Conservation (phyloP, 2,888 invertebrate species). For the Ophion ventricosus region DNA sequence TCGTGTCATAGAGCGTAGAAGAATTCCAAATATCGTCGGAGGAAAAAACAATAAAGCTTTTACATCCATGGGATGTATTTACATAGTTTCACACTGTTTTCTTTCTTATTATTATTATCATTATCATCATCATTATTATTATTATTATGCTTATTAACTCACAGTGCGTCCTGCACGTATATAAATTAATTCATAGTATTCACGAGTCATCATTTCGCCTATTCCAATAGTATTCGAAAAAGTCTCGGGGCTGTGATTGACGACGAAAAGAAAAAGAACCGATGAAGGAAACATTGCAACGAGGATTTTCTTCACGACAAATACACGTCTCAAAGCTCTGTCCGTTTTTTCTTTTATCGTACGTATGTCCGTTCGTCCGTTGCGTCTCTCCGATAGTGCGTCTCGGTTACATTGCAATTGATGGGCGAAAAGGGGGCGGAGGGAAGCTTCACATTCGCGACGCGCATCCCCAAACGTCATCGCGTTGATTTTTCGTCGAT, state of each 20-base stretch:
- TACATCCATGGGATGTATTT: slow-evolving; percentile 81
- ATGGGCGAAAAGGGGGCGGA: background rate
- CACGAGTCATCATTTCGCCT: slow-evolving; percentile 66
- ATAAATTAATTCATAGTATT: slow-evolving; percentile 75
- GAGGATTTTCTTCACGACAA: slow-evolving; percentile 7
- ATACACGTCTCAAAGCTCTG: slow-evolving; percentile 14
- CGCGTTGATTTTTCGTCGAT: slow-evolving; percentile 11
- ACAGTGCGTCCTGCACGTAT: slow-evolving; percentile 74
- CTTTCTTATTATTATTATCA: slow-evolving; percentile 69
- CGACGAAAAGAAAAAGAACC: slow-evolving; percentile 30
- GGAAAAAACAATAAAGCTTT: slow-evolving; percentile 74
- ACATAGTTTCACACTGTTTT: slow-evolving; percentile 72
- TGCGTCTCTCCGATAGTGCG: slow-evolving; percentile 32
- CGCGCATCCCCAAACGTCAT: slow-evolving; percentile 20
- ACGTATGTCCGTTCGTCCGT: background rate
- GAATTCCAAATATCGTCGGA: slow-evolving; percentile 78
- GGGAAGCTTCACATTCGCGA: background rate
- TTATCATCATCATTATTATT: slow-evolving; percentile 5
- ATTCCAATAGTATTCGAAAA: slow-evolving; percentile 66
- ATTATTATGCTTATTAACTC: slow-evolving; percentile 55
- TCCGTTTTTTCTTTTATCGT: slow-evolving; percentile 6
- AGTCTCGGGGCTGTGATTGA: slow-evolving; percentile 23
- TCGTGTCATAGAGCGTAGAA: slow-evolving; percentile 79
- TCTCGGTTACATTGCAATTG: slow-evolving; percentile 32
- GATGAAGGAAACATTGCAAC: slow-evolving; percentile 36